Conservation (phyloP, 1,140 invertebrate genomes). For the Diprion similis region DNA sequence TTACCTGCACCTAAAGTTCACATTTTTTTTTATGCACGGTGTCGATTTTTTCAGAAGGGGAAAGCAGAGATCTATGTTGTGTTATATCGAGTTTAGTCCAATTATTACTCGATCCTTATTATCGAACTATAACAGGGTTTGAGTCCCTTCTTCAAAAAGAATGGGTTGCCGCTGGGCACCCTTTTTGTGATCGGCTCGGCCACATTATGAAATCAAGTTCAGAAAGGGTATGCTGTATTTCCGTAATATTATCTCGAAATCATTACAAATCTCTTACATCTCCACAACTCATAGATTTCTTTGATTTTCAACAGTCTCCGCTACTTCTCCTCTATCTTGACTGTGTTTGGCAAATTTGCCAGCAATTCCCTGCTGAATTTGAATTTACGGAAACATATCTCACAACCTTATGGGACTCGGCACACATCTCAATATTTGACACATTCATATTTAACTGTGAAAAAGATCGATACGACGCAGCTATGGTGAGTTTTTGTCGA, state of each 20-base stretch:
- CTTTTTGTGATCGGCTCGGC: constrained; percentile 78
- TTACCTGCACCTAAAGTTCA: constrained; percentile 17
- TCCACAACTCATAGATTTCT: constrained; percentile 8
- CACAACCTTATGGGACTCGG: constrained; percentile 88
- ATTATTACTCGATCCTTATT: constrained; percentile 85
- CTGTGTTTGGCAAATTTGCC: constrained; percentile 89
- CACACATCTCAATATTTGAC: constrained; percentile 86
- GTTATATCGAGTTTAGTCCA: constrained; percentile 88
- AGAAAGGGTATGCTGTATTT: constrained; percentile 59
- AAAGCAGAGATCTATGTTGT: constrained; percentile 88
- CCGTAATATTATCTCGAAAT: neutral
- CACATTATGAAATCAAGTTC: constrained; percentile 65
- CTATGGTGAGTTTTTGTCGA: constrained; percentile 47
- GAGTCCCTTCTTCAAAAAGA: constrained; percentile 93
- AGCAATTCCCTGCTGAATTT: constrained; percentile 87
- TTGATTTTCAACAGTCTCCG: constrained; percentile 68
- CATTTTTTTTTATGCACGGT: neutral
- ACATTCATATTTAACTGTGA: constrained; percentile 92
- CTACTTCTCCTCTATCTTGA: constrained; percentile 92
- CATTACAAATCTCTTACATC: no score
- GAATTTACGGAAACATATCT: constrained; percentile 94
- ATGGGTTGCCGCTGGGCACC: constrained; percentile 92
- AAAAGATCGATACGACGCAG: constrained; percentile 69
- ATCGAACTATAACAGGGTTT: constrained; percentile 86
- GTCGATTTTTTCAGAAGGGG: constrained; percentile 67